Evolutionary conservation across 1,140 invertebrate genomes (phyloP).

Genomic region (Oncopodura yosiiana): DNA sequence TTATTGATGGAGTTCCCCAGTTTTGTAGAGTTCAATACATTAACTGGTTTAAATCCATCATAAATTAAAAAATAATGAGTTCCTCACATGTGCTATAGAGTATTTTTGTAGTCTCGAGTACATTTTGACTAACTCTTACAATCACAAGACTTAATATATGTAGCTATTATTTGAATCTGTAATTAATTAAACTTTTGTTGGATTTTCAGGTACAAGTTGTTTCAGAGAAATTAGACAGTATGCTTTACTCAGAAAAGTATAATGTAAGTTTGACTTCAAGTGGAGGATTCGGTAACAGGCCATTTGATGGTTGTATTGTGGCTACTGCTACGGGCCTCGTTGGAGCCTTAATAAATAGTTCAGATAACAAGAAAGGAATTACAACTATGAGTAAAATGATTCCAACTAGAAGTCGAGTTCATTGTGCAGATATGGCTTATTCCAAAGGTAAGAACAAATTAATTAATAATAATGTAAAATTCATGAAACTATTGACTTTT

Average conservation of each 20-base stretch:
- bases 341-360: conserved; percentile 48
- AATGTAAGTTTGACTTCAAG: conserved; percentile 60
- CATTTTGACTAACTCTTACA: no score
- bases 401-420: conserved; percentile 23
- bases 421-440: conserved; percentile 29
- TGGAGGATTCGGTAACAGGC: conserved; percentile 72
- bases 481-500: background rate
- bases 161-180: background rate
- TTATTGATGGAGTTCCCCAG: no score
- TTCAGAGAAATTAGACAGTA: conserved; percentile 67
- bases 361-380: conserved; percentile 16
- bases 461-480: background rate
- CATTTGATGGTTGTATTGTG: conserved; percentile 67
- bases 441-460: conserved; percentile 23
- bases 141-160: no score
- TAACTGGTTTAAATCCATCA: no score
- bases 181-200: conserved; percentile 35
- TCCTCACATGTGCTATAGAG: no score
- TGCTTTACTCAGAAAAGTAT: conserved; percentile 75
- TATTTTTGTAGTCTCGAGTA: no score
- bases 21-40: no score
- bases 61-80: no score
- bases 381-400: conserved; percentile 24
- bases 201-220: conserved; percentile 46
- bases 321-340: conserved; percentile 76